Percentiles rank a stretch among this genome's conserved stretches.
These are phyloP conservation scores for Orthonyx spaldingii DNA, from an alignment of 2,113 vertebrate genomes.

Conservation along the genomic window DNA sequence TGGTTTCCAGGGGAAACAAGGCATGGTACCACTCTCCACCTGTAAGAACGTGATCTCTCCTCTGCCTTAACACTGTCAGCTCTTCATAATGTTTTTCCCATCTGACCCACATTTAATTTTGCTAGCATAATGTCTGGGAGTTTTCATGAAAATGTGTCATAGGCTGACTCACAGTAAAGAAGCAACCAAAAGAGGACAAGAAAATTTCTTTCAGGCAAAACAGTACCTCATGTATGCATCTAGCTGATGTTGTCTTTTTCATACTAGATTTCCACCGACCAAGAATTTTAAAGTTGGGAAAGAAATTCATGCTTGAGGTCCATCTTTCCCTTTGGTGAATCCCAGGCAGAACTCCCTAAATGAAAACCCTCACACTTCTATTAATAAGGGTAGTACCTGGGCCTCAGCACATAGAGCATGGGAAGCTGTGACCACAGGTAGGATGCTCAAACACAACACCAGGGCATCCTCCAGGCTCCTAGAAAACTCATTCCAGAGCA, in stretches of 20 bases:
- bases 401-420: not conserved
- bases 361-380: not conserved
- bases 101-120: constrained; percentile 41
- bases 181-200: not conserved
- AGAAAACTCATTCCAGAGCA: not conserved
- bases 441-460: fast-evolving
- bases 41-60: not conserved
- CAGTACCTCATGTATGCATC: not conserved
- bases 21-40: not conserved
- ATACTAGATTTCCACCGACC: not conserved
- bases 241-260: not conserved
- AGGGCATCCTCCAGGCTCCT: not conserved
- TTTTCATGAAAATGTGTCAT: constrained; percentile 28
- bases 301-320: not conserved
- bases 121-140: not conserved
- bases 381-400: not conserved
- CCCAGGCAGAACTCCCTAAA: not conserved
- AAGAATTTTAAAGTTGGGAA: not conserved
- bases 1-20: not conserved
- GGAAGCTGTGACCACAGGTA: not conserved
- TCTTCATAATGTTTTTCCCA: not conserved
- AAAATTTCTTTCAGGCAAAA: not conserved
- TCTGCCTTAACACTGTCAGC: not conserved
- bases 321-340: not conserved
- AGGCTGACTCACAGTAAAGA: constrained; percentile 24